Percentiles rank a stretch among this genome's conserved stretches.
Evolutionary conservation across 1,140 invertebrate genomes (phyloP).

Genomic region (Babylonia areolata): DNA sequence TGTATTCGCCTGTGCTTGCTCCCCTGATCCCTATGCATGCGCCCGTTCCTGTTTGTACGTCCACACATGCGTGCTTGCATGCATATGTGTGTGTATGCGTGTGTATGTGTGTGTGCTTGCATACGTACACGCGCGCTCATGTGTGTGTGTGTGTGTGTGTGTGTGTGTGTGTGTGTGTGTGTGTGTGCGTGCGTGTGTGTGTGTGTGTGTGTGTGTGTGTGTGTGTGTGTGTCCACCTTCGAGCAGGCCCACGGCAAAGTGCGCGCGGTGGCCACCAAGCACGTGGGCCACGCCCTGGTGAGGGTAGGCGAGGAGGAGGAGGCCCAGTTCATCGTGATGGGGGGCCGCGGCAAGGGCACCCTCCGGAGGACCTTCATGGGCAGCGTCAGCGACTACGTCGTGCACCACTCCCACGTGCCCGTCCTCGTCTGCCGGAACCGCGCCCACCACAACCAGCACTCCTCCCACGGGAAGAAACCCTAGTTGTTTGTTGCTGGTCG

Average conservation of each 20-base stretch:
- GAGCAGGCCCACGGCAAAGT: slow-evolving; percentile 55
- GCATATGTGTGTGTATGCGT: no score
- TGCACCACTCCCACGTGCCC: slow-evolving; percentile 62
- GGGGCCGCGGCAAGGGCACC: slow-evolving; percentile 61
- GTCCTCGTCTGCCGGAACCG: slow-evolving; percentile 52
- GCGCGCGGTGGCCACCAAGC: slow-evolving; percentile 51
- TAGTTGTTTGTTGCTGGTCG: not conserved
- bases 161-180: no score
- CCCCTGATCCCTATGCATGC: no score
- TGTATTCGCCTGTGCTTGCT: no score
- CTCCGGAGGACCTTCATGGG: slow-evolving; percentile 61
- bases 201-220: no score
- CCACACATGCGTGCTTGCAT: no score
- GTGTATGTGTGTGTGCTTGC: no score
- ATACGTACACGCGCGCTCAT: no score
- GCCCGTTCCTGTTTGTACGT: no score
- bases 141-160: no score
- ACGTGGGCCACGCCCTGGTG: slow-evolving; percentile 60
- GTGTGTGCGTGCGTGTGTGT: no score
- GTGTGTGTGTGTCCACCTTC: not conserved
- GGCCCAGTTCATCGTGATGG: slow-evolving; percentile 56
- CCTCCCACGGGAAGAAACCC: not conserved
- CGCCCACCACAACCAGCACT: not conserved
- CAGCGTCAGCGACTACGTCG: slow-evolving; percentile 65
- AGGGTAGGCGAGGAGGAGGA: slow-evolving; percentile 60